Conservation (phyloP, 2,113 vertebrate species). For the Tichodroma muraria region DNA sequence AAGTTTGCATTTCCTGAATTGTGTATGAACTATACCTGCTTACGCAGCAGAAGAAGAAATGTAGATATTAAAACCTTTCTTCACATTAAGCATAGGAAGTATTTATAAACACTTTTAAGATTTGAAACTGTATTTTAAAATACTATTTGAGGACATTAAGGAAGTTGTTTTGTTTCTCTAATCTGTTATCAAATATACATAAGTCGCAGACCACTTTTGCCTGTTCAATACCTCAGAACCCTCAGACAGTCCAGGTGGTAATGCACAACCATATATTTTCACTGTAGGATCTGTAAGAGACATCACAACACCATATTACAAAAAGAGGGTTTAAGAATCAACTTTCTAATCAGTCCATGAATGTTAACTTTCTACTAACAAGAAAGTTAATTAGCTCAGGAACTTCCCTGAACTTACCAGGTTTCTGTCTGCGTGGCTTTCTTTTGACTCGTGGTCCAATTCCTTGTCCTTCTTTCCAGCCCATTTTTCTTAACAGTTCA, state of each 20-base stretch:
- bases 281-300: conserved; percentile 62
- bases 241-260: conserved; percentile 77
- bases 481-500: conserved; percentile 89
- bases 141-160: background rate
- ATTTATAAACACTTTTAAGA: background rate
- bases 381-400: background rate
- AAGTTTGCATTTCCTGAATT: background rate
- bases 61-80: background rate
- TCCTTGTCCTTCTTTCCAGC: conserved; percentile 95
- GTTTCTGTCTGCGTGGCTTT: conserved; percentile 74
- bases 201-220: background rate
- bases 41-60: background rate
- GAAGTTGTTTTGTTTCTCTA: background rate
- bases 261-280: conserved; percentile 72
- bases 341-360: background rate
- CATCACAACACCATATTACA: background rate
- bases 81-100: background rate
- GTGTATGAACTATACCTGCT: background rate
- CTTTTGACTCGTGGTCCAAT: conserved; percentile 91
- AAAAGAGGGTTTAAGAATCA: background rate
- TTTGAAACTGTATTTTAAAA: background rate
- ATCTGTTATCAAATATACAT: background rate
- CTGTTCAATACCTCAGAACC: conserved; percentile 79
- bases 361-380: background rate
- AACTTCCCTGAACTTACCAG: conserved; percentile 61